Conservation (phyloP, 2,888 invertebrate genomes). For the Drosophila barbarae region DNA sequence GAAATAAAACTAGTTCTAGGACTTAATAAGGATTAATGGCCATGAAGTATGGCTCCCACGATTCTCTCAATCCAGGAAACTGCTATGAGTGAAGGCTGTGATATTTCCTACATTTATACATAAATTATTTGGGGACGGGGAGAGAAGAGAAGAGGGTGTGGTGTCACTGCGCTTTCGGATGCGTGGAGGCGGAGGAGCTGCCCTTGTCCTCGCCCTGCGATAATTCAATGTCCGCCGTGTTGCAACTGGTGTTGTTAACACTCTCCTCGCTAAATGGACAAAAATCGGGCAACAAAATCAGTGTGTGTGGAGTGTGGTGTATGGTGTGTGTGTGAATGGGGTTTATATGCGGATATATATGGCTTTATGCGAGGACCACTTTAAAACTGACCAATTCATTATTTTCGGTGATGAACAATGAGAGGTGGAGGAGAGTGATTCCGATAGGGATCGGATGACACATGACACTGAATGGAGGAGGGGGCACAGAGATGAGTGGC, state of each 20-base stretch:
- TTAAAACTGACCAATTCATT: conserved; percentile 62
- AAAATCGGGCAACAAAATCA: conserved; percentile 54
- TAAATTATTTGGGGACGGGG: conserved; percentile 19
- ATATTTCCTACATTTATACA: conserved; percentile 9
- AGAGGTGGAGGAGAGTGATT: conserved; percentile 26
- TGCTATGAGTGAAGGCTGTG: conserved; percentile 18
- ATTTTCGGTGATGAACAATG: conserved; percentile 53
- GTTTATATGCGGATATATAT: conserved; percentile 7
- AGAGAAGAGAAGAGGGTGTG: neutral
- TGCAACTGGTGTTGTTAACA: conserved; percentile 56
- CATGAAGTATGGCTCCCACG: conserved; percentile 18
- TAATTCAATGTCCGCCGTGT: conserved; percentile 75
- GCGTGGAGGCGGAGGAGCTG: conserved; percentile 34
- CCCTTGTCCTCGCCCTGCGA: conserved; percentile 49
- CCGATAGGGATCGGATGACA: conserved; percentile 20
- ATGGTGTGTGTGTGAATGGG: conserved; percentile 12
- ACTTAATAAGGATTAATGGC: conserved; percentile 35
- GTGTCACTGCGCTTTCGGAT: conserved; percentile 46
- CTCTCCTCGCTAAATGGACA: conserved; percentile 66
- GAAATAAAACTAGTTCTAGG: conserved; percentile 30
- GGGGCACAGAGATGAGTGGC: conserved; percentile 27
- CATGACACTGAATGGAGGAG: conserved; percentile 4
- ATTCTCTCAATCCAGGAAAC: conserved; percentile 11
- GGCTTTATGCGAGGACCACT: conserved; percentile 44
- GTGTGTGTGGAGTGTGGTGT: conserved; percentile 38